Percentiles rank a stretch among this genome's conserved stretches.
Conservation (phyloP, 2,113 vertebrate genomes). For the Astur gentilis region DNA sequence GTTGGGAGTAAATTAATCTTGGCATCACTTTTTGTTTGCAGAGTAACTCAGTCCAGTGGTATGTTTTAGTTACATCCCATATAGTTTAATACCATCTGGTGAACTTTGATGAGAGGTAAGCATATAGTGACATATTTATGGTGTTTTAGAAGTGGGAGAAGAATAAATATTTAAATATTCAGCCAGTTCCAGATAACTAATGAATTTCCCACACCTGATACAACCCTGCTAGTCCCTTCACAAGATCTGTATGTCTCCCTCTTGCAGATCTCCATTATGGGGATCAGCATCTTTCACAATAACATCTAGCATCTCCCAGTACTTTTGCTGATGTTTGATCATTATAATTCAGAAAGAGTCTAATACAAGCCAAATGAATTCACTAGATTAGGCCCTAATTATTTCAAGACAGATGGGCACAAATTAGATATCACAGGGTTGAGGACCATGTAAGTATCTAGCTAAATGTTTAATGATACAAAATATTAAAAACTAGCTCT, state of each 20-base stretch:
- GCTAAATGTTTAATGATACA: not conserved
- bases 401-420: constrained; percentile 6
- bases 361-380: not conserved
- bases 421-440: not conserved
- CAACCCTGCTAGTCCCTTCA: not conserved
- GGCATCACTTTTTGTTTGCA: not conserved
- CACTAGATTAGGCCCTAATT: not conserved
- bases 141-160: not conserved
- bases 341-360: not conserved
- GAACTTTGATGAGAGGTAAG: not conserved
- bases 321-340: not conserved
- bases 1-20: not conserved
- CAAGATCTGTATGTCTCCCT: not conserved
- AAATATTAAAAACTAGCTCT: not conserved
- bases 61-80: not conserved
- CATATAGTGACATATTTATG: not conserved
- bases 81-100: not conserved
- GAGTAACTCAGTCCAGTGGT: accelerated
- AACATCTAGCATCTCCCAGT: not conserved
- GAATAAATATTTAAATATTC: not conserved
- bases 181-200: not conserved
- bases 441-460: not conserved
- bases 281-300: not conserved
- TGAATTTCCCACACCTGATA: not conserved
- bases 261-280: not conserved